Percentiles rank a stretch among this genome's conserved stretches.
Evolutionary conservation across 2,888 invertebrate species (phyloP).

Genomic region (Lamellibrachia satsuma): DNA sequence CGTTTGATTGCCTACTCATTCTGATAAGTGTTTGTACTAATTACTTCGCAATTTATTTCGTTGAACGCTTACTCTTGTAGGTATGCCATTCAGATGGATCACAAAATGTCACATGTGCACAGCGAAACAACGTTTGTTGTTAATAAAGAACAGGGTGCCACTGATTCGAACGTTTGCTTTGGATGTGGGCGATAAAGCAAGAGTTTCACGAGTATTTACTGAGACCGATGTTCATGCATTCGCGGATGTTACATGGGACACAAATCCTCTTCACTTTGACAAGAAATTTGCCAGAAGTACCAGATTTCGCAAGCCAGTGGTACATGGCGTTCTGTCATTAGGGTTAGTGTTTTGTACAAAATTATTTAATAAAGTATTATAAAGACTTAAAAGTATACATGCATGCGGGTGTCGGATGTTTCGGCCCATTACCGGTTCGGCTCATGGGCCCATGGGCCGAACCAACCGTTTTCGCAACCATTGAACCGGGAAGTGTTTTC

Average conservation of each 20-base stretch:
- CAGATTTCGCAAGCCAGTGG: neutral
- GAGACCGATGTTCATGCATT: neutral
- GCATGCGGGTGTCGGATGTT: no score
- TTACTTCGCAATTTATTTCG: neutral
- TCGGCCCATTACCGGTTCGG: no score
- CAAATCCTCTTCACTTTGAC: neutral
- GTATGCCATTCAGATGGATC: neutral
- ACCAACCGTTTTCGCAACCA: no score
- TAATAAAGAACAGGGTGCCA: neutral
- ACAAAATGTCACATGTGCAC: neutral
- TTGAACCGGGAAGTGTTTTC: no score
- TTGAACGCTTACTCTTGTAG: neutral
- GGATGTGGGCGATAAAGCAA: slow-evolving; percentile 6
- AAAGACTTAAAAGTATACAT: no score
- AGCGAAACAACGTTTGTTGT: neutral
- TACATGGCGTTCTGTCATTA: neutral
- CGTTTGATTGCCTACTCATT: neutral
- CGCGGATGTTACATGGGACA: neutral
- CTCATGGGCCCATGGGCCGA: no score
- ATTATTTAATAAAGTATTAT: neutral
- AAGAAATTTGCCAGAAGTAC: neutral
- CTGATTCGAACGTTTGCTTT: neutral
- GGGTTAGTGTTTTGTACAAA: neutral
- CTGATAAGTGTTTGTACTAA: neutral
- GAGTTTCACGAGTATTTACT: neutral